These are phyloP conservation scores for Brotula barbata DNA, from an alignment of 2,797 vertebrate genomes.

Conservation along the genomic window DNA sequence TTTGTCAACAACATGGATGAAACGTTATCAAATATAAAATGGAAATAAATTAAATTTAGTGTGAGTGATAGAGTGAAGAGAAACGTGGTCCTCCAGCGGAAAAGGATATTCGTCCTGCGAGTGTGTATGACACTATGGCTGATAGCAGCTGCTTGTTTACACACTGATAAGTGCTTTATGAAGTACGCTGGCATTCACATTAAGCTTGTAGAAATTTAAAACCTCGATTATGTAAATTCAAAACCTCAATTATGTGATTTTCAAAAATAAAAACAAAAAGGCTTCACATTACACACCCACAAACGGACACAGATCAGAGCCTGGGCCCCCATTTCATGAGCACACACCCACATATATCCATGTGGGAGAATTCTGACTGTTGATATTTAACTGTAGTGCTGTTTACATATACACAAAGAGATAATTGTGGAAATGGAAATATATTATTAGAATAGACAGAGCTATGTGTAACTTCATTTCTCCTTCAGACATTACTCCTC, in stretches of 20 bases:
- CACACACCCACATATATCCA: too few species aligned
- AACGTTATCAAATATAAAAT: too few species aligned
- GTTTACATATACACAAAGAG: neutral
- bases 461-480: too few species aligned
- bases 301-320: neutral
- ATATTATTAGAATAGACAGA: neutral
- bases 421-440: neutral
- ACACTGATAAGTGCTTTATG: slow-evolving; percentile 42
- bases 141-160: slow-evolving; percentile 48
- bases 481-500: too few species aligned
- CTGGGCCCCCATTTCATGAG: too few species aligned
- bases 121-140: slow-evolving; percentile 22
- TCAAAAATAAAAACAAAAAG: too few species aligned
- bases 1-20: too few species aligned
- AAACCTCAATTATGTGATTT: too few species aligned
- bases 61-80: too few species aligned
- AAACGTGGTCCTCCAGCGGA: too few species aligned
- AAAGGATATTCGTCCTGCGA: neutral
- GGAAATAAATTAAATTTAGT: too few species aligned
- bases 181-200: slow-evolving; percentile 26
- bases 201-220: neutral
- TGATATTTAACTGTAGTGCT: neutral
- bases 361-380: neutral
- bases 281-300: neutral
- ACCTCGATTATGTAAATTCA: neutral